Evolutionary conservation across 2,888 invertebrate genomes (phyloP).

Genomic region (Tetranychus piercei): DNA sequence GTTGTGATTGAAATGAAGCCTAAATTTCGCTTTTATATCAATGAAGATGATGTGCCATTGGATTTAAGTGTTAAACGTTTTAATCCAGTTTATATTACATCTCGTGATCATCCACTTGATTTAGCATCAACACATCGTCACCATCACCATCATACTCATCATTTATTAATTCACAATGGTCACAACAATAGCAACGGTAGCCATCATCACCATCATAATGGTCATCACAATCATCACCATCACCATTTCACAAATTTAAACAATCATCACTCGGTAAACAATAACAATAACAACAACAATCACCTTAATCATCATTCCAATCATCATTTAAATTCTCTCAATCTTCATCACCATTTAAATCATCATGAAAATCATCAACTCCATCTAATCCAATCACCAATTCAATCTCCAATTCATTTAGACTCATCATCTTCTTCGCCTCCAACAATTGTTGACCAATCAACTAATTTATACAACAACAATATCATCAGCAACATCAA

Average conservation of each 20-base stretch:
- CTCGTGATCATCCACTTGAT: neutral
- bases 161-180: neutral
- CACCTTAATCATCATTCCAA: neutral
- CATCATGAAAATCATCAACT: neutral
- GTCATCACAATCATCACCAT: neutral
- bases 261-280: no score
- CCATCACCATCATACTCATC: neutral
- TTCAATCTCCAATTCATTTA: neutral
- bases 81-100: neutral
- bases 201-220: neutral
- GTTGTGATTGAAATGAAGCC: slow-evolving; percentile 2
- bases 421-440: slow-evolving; percentile 7
- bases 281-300: neutral
- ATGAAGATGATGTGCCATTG: slow-evolving; percentile 20
- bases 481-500: neutral
- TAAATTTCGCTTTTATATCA: neutral
- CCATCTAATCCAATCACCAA: slow-evolving; percentile 2
- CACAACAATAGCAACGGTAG: slow-evolving; percentile 2
- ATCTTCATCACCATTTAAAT: slow-evolving; percentile 10
- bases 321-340: neutral
- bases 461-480: neutral
- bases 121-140: neutral
- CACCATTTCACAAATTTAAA: neutral
- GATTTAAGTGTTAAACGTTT: slow-evolving; percentile 21
- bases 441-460: neutral